phyloP scores from a whole-genome alignment of 2,113 vertebrate genomes.

The Rousettus leschenaultii region DNA sequence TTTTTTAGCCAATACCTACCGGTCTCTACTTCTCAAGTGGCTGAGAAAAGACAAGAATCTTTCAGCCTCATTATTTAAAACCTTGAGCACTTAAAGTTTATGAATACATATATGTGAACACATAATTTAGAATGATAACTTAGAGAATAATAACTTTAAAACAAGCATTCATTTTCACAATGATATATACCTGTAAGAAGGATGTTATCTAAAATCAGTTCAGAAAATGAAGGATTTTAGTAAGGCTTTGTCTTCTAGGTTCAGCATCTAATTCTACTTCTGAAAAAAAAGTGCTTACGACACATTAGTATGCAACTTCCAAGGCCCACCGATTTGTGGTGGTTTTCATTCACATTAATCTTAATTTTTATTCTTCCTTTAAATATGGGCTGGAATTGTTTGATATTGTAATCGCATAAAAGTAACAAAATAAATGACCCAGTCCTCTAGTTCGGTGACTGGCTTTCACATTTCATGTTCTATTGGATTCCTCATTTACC shows the following conservation, averaged over 20 bases:
- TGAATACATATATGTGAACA: background rate
- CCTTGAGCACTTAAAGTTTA: background rate
- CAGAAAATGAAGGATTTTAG: constrained; percentile 8
- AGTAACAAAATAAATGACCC: background rate
- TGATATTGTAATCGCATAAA: background rate
- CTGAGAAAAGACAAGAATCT: background rate
- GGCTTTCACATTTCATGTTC: background rate
- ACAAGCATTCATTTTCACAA: constrained; percentile 16
- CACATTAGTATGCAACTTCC: background rate
- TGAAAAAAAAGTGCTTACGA: background rate
- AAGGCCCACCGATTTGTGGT: background rate
- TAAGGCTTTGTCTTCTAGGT: background rate
- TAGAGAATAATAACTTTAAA: background rate
- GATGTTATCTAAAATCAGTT: constrained; percentile 28
- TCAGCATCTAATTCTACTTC: background rate
- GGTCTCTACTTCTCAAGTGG: background rate
- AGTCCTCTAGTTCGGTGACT: background rate
- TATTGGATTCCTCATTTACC: background rate
- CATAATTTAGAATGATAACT: background rate
- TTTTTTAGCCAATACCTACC: background rate
- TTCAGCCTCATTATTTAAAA: background rate
- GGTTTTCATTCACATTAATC: background rate
- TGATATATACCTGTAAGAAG: background rate
- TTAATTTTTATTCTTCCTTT: constrained; percentile 5
- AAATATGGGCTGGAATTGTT: background rate